Evolutionary conservation across 2,797 vertebrate genomes (phyloP), one percentile per base, ranked within the genome.

Genomic region (Acrossocheilus fasciatus): DNA sequence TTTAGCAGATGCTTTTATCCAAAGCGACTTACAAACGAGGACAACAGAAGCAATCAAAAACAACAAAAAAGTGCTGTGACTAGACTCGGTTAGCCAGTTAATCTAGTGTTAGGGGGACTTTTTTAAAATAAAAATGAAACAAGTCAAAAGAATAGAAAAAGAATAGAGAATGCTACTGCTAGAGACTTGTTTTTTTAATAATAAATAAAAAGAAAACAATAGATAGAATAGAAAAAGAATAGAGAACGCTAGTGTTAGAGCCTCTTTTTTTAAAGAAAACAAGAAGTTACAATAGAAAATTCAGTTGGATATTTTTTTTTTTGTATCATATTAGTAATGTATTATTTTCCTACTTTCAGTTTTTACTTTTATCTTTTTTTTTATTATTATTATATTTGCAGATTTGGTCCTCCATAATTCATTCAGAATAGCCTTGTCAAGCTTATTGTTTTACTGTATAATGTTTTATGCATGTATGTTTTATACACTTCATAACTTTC

Each of bases 401-500:
- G 10, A 23, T 59, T 59, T 59, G 9, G 23, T 59, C 9, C 57
- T 59, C 9, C 23, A 64, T 64, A 15, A 64, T 14, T 30, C 12
- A 30, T 64, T 15, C 5, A 30, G 12, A 64, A 64, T 30, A 30
- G 26, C 62, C n/a, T 64, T 30, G n/a, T 64, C 62, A 64, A 14
- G 62, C 12, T 64, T 30, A 14, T 30, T 64, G 62, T 30, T 64
- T 64, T 30, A 30, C 62, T 64, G 12, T 6, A 64, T 50, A 75
- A 50, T 57, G 34, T 62, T 78, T 59, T 76, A 14, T 75, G 26
- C 14, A 66, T 66, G 17, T 23, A n/a, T n/a, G 26, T 54, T 34
- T 76, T 54, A 64, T 7, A 45, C 59, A 59, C 66, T 68, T 66
- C 6, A 69, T 43, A 79, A 62, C 36, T 43, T 59, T 68, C 62